phyloP scores from a whole-genome alignment of 2,888 invertebrate species.

The Melitaea athalia region DNA sequence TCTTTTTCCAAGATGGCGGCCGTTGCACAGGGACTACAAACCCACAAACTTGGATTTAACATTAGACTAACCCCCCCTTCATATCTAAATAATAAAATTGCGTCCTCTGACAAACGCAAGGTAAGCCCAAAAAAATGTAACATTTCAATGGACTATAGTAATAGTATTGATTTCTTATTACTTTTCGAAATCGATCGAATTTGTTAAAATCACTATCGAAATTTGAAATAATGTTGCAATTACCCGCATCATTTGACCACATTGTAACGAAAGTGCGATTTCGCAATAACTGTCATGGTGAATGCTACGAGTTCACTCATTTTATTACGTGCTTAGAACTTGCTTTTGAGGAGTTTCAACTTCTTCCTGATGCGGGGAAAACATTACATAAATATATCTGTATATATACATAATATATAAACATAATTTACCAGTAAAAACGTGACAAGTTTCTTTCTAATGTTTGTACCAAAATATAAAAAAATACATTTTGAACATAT shows the following conservation, averaged over 20 bases:
- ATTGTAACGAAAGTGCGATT: conserved; percentile 12
- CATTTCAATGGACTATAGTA: no score
- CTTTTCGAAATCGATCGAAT: background rate
- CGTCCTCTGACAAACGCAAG: no score
- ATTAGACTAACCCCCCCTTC: no score
- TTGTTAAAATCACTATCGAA: background rate
- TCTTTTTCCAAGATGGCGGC: no score
- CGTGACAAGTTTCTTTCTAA: background rate
- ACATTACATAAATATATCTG: background rate
- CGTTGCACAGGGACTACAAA: no score
- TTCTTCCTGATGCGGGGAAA: conserved; percentile 4
- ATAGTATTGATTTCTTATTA: no score
- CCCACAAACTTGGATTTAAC: no score
- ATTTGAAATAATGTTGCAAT: background rate
- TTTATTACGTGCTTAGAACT: conserved; percentile 1
- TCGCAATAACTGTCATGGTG: conserved; percentile 10
- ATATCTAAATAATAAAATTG: no score
- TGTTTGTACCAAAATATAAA: no score
- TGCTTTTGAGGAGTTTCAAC: conserved; percentile 1
- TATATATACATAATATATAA: no score
- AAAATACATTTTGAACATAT: no score
- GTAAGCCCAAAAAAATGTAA: no score
- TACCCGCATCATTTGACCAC: conserved; percentile 4
- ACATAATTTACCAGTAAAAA: background rate
- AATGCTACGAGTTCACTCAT: background rate